Evolutionary conservation across 2,113 vertebrate species (phyloP), one percentile per base, ranked within the genome.

Genomic region (Corythoichthys intestinalis): DNA sequence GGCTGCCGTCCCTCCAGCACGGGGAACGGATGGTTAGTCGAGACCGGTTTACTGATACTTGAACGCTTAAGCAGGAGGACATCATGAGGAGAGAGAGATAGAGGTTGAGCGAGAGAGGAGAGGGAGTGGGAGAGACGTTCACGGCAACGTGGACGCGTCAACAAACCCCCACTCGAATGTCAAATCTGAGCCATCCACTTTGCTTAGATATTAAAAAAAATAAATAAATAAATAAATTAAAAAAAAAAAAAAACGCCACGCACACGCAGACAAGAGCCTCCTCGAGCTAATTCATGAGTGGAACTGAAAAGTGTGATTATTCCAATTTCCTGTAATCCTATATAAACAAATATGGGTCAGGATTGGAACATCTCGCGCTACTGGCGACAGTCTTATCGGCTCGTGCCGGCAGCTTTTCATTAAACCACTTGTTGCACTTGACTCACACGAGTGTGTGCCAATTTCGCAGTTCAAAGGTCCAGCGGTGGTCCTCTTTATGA

Each of bases 1-100:
- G 52, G 47, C 65, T 54, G 53, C 75, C 44, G 71, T 65, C 82
- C 77, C 74, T 80, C 69, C 52, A 67, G 70, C 73, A 72, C 72
- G 66, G 79, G 65, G 72, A 49, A 79, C 80, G 85, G 38, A 80
- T 85, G 90, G 84, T 82, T 90, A 83, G 81, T 77, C 70, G 83
- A 64, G 86, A 85, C 75, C 87, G 86, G 81, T 88, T 91, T 90
- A 91, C 80, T 79, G 86, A 92, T 79, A 90, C 78, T 72, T 39
- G 72, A 67, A n/a, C 56, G 46, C 5, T 39, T 46, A 56, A 44
- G 72, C 28, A 28, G 46, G 35, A 71, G 15, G 67, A 47, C 54
- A 53, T 48, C 44, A 6, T 41, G 35, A 48, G 28, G 61, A 15
- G 59, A 20, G 64, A 17, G 66, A 34, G 74, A 4, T 62, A 13